These are phyloP conservation scores for Muscidifurax raptorellus DNA, from an alignment of 1,140 invertebrate genomes.

Conservation along the genomic window DNA sequence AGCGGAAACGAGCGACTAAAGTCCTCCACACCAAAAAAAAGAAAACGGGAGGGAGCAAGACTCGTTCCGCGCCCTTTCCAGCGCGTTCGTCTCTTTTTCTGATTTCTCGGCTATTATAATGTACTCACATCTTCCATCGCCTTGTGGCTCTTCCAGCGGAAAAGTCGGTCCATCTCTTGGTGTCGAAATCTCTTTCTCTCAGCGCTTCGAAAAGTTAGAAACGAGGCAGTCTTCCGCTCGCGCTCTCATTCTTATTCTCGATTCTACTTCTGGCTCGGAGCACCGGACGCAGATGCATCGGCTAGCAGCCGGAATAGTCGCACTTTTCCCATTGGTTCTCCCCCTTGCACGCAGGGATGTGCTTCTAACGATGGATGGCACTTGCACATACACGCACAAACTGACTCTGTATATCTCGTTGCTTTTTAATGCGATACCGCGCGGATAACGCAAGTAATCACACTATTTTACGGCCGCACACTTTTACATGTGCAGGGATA, in stretches of 20 bases:
- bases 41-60: no score
- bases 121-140: constrained; percentile 68
- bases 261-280: not conserved
- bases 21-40: no score
- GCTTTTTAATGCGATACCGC: not conserved
- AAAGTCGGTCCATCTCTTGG: constrained; percentile 67
- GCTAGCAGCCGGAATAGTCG: not conserved
- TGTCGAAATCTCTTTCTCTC: not conserved
- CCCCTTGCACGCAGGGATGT: not conserved
- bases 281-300: constrained; percentile 18
- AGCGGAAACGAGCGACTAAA: no score
- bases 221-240: not conserved
- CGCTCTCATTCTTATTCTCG: constrained; percentile 3
- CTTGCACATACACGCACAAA: not conserved
- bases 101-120: not conserved
- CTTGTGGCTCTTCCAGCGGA: constrained; percentile 71
- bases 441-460: no score
- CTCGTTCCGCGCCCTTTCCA: no score
- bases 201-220: not conserved
- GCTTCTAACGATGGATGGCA: not conserved
- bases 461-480: no score
- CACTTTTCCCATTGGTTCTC: not conserved
- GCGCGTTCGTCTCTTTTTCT: no score
- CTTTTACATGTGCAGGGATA: no score
- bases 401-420: not conserved